Base-by-base conservation (phyloP, 2,888 invertebrate species). In the Priocnemis perturbator region DNA sequence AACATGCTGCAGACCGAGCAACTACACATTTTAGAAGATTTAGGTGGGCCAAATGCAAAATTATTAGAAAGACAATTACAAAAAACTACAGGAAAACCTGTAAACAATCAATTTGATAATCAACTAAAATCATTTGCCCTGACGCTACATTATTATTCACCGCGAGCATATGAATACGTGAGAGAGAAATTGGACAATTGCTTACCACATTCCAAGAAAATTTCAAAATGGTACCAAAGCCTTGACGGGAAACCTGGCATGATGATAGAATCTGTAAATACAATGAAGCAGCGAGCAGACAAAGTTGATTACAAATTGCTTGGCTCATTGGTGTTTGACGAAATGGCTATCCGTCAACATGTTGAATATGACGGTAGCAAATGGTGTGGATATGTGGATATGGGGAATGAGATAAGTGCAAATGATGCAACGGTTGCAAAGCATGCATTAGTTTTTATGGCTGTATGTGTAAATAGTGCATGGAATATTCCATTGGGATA, bases 381-480 rank as follows among this genome's bases (percentile, higher is more conserved):
- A 59, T 59, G n/a, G 30, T 19, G 20, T 15, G 45, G 21, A 7
- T 59, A 59, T 21, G 21, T 45, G 5, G 58, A 58, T 2, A n/a
- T n/a, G n/a, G n/a, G n/a, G n/a, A n/a, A n/a, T n/a, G n/a, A n/a
- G n/a, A n/a, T n/a, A n/a, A n/a, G n/a, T n/a, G n/a, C n/a, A n/a
- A n/a, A n/a, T n/a, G n/a, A n/a, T n/a, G n/a, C n/a, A n/a, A n/a
- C n/a, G n/a, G n/a, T n/a, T n/a, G n/a, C n/a, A n/a, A n/a, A n/a
- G n/a, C n/a, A n/a, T n/a, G n/a, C n/a, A n/a, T n/a, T n/a, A n/a
- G n/a, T n/a, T n/a, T n/a, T n/a, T n/a, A n/a, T n/a, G n/a, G n/a
- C n/a, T n/a, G n/a, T 44, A n/a, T 60, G 60, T 26, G 23, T 60
- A 48, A 60, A 60, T 60, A 20, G 30, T 60, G 17, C 60, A 60